Conservation (phyloP, 2,797 vertebrate genomes). For the Diplodus sargus region DNA sequence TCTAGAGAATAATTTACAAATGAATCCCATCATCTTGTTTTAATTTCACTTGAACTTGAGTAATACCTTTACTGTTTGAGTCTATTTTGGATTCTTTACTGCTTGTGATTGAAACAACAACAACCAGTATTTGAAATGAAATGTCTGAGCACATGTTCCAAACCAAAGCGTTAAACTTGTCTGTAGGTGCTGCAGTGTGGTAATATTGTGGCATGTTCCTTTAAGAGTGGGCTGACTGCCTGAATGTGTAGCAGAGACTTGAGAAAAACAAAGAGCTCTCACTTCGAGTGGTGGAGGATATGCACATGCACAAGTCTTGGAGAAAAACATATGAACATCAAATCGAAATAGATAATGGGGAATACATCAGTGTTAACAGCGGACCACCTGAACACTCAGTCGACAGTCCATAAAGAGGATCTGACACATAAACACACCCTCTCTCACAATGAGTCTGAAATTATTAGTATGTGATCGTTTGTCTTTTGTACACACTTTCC, state of each 20-base stretch:
- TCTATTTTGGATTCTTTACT: not conserved
- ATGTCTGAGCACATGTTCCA: rapidly evolving
- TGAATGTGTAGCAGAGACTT: constrained; percentile 45
- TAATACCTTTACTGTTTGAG: not conserved
- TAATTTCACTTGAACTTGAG: not conserved
- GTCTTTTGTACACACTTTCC: too few relatives aligned
- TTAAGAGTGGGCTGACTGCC: constrained; percentile 83
- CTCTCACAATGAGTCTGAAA: too few relatives aligned
- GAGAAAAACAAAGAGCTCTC: not conserved
- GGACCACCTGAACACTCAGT: not conserved
- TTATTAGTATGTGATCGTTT: too few relatives aligned
- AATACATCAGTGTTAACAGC: not conserved
- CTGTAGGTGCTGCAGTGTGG: not conserved
- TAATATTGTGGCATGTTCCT: constrained; percentile 62
- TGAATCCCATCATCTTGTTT: not conserved
- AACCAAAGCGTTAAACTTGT: not conserved
- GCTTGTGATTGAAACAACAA: not conserved
- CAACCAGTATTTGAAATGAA: not conserved
- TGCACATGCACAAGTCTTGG: not conserved
- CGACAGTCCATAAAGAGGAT: not conserved
- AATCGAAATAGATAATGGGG: not conserved
- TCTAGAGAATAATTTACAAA: not conserved
- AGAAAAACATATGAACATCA: not conserved
- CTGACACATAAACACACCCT: not conserved
- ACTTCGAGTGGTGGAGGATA: constrained; percentile 21